phyloP scores from a whole-genome alignment of 2,888 invertebrate genomes.

The Trachelus troglodyta region DNA sequence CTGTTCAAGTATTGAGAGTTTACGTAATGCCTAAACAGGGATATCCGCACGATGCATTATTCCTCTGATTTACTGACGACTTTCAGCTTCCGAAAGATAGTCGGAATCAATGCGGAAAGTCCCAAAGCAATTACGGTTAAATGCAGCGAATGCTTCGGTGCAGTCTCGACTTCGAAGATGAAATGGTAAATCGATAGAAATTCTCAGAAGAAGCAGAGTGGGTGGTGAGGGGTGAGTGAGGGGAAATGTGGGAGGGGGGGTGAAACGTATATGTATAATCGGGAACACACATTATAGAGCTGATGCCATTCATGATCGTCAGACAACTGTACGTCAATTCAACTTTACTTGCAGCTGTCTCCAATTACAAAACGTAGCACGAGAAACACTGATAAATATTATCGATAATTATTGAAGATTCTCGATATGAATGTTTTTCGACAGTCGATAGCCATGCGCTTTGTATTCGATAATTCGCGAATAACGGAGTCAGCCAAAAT shows the following conservation, averaged over 20 bases:
- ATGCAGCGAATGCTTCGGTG: background rate
- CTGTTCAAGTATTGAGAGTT: background rate
- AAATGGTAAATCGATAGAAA: background rate
- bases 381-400: background rate
- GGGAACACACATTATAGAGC: background rate
- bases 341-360: background rate
- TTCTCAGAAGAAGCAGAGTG: background rate
- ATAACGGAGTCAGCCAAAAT: background rate
- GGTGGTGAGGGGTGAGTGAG: background rate
- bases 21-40: background rate
- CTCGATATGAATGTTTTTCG: background rate
- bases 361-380: background rate
- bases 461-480: background rate
- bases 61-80: background rate
- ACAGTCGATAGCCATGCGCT: background rate
- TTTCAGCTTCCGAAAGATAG: background rate
- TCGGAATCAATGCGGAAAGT: background rate
- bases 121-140: background rate
- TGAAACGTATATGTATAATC: background rate
- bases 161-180: background rate
- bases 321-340: background rate
- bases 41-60: background rate
- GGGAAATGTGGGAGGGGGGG: too few species aligned
- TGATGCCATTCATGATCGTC: background rate
- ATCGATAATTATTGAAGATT: background rate